Conservation (phyloP, 2,797 vertebrate genomes). For the Lutra lutra region DNA sequence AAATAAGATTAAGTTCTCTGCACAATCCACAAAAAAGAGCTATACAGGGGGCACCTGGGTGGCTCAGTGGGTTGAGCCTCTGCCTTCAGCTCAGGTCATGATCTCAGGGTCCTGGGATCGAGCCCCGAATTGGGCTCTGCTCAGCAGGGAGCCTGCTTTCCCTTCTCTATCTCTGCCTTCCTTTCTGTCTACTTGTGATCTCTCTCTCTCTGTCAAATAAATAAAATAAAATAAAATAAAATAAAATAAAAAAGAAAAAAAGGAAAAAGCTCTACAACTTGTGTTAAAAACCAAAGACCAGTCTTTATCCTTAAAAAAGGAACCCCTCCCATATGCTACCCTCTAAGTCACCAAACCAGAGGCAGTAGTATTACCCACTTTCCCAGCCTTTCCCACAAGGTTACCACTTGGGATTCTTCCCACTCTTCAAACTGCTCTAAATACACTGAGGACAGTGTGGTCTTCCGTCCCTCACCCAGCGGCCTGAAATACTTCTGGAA, state of each 20-base stretch:
- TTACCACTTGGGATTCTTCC: not conserved
- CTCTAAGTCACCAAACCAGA: not conserved
- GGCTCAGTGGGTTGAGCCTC: no score
- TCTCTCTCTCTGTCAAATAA: no score
- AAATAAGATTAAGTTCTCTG: not conserved
- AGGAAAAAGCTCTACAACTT: not conserved
- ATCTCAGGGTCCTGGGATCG: no score
- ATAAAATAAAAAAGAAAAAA: not conserved
- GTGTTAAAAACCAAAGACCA: not conserved
- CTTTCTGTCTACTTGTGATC: no score
- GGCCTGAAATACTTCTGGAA: not conserved
- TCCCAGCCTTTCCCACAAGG: not conserved
- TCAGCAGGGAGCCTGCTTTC: no score
- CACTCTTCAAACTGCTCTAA: not conserved
- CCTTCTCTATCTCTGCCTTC: no score
- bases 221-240: no score
- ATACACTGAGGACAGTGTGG: not conserved
- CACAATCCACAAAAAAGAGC: not conserved
- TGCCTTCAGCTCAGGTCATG: no score
- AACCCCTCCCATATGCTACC: not conserved
- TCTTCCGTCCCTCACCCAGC: not conserved
- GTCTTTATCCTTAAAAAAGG: not conserved
- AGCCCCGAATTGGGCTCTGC: no score
- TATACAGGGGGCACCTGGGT: not conserved
- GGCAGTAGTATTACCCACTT: not conserved